Evolutionary conservation across 2,113 vertebrate genomes (phyloP), one percentile per base, ranked within the genome.

Genomic region (Chelonoidis abingdonii): DNA sequence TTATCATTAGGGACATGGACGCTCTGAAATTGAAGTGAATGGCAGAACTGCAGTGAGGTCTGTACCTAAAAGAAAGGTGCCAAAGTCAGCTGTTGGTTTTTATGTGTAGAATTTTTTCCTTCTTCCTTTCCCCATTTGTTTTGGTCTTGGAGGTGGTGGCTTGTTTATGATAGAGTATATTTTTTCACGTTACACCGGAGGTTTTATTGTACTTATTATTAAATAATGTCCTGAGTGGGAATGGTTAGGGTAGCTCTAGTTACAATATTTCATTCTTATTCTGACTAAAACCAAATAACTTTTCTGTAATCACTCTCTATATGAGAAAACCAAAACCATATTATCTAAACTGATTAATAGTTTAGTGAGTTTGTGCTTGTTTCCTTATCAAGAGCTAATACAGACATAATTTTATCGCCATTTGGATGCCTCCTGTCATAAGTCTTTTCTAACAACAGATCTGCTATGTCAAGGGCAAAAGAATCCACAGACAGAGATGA

Each of bases 381-480:
- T 95, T 91, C 79, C 81, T 93, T 89, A 84, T 92, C 75, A 65
- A 92, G 95, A 91, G 54, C 65, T 91, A 95, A 86, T 72, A 49
- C 83, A 89, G 56, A 80, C 82, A 88, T 83, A 95, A 95, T 96
- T 94, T 91, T 87, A 92, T 81, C 92, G 89, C 87, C 86, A 92
- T 84, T 81, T 80, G 72, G 41, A 92, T 95, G 92, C 52, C 83
- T 53, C 76, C 65, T 87, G 83, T 82, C 88, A 93, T 88, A 88
- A 89, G 86, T 57, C 49, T 87, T 92, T 94, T 95, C 93, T 35
- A 75, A 85, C 80, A 94, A 83, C 83, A 14, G 12, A 92, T 95
- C 93, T 93, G 84, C 53, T 79, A 80, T 93, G 93, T 96, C 93
- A 83, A 93, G 97, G 95, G 95, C 96, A 97, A 98, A 97, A 91